Evolutionary conservation across 92 coral and sea anemone species (phyloP), one percentile per base, ranked within the genome.

Genomic region (Porites divaricata): DNA sequence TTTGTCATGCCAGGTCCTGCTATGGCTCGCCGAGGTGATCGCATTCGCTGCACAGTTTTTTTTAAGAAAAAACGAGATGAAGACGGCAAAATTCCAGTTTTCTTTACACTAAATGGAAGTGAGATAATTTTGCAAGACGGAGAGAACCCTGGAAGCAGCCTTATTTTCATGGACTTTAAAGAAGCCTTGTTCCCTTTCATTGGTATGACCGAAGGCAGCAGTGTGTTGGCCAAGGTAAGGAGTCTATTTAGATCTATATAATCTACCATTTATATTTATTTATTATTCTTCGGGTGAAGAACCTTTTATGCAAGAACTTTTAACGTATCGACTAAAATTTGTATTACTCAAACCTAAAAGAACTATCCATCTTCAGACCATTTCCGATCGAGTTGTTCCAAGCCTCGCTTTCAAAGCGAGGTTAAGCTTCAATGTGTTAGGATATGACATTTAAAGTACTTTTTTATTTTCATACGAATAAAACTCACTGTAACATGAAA

Each of bases 211-310:
- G 22, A 74, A 7, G 65, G 64, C 4, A 4, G 78, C 15, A 54
- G 48, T 15, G 78, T 74, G 50, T 74, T 74, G 63, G 78, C 64
- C 10, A 74, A 74, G 78, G 76, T 72, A 49, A 49, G 76, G 20
- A 50, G 23, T 19, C 8, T 61, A 14, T 20, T 61, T 19, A 8
- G n/a, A 19, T 54, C 58, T 54, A 10, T 54, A 10, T 54, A 54
- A 15, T 15, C 17, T 15, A 11, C 59, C 16, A 0, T 11, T 54
- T 15, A 54, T 11, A 11, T 54, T 53, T 10, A 53, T 53, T 53
- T 54, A 12, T 54, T 8, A 15, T 54, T 15, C 59, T 54, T 54
- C 17, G 14, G 12, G 59, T 11, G 4, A 3, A 35, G 45, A 35
- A 35, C 45, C 45, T 35, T 35, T 35, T 3, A 35, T 35, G 45